Conservation (phyloP, 2,888 invertebrate genomes). For the Plebejus anna region DNA sequence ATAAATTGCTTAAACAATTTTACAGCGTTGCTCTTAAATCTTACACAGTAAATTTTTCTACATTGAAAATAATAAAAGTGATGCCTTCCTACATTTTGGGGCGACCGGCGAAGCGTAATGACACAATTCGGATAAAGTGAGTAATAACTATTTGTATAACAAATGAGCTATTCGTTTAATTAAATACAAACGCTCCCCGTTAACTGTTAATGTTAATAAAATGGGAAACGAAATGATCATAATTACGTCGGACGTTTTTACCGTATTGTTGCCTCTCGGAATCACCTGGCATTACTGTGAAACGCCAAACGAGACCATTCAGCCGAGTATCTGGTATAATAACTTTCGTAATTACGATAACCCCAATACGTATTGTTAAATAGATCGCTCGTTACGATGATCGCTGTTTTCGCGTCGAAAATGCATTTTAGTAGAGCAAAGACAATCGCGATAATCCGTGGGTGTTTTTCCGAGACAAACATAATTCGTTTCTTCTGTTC, state of each 20-base stretch:
- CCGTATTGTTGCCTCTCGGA: constrained; percentile 68
- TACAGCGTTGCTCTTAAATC: not conserved
- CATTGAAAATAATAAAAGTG: not conserved
- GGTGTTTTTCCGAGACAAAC: not conserved
- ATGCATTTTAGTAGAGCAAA: not conserved
- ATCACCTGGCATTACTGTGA: constrained; percentile 75
- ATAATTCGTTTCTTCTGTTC: not conserved
- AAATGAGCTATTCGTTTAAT: constrained; percentile 45
- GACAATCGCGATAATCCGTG: not conserved
- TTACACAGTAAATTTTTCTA: not conserved
- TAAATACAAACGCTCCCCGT: constrained; percentile 54
- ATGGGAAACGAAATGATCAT: constrained; percentile 70
- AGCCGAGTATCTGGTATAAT: constrained; percentile 65
- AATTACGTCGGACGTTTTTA: constrained; percentile 71
- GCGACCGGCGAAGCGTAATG: not conserved
- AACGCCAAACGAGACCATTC: constrained; percentile 72
- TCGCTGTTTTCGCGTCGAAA: not conserved
- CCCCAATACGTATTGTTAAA: constrained; percentile 47
- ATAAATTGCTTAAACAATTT: too few relatives aligned
- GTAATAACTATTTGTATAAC: constrained; percentile 28
- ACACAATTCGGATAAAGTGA: constrained; percentile 18
- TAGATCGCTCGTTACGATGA: constrained; percentile 28
- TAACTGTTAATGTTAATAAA: constrained; percentile 71
- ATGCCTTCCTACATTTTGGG: not conserved
- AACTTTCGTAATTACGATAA: constrained; percentile 69